Evolutionary conservation across 1,140 invertebrate genomes (phyloP).

Genomic region (Zaprionus nigranus): DNA sequence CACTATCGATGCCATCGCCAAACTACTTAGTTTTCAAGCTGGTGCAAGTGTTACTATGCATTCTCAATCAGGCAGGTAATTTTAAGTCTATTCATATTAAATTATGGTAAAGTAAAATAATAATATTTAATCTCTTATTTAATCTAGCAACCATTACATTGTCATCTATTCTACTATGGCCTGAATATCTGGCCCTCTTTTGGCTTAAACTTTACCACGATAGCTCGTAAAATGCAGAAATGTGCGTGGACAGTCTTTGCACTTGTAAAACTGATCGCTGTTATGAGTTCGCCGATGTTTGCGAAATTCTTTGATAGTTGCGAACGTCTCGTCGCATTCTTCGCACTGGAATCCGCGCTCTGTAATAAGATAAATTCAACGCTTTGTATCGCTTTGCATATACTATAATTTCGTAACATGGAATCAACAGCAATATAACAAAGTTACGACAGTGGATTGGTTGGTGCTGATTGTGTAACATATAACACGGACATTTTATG

Average conservation of each 20-base stretch:
- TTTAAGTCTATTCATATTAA: not conserved
- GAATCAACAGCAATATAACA: slow-evolving; percentile 23
- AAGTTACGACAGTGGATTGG: slow-evolving; percentile 24
- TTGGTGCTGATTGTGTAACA: slow-evolving; percentile 2
- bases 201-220: slow-evolving; percentile 63
- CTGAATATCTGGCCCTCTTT: not conserved
- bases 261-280: slow-evolving; percentile 86
- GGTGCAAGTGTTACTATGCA: slow-evolving; percentile 44
- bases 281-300: slow-evolving; percentile 87
- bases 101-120: not conserved
- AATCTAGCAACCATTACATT: slow-evolving; percentile 1
- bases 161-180: not conserved
- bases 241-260: slow-evolving; percentile 86
- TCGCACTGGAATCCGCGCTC: slow-evolving; percentile 85
- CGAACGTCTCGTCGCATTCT: slow-evolving; percentile 86
- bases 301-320: slow-evolving; percentile 85
- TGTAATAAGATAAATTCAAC: slow-evolving; percentile 64
- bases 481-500: not conserved
- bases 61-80: slow-evolving; percentile 17
- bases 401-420: slow-evolving; percentile 25
- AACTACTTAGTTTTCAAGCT: slow-evolving; percentile 29
- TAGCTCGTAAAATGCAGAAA: slow-evolving; percentile 86
- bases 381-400: slow-evolving; percentile 43
- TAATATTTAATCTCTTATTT: slow-evolving; percentile 2
- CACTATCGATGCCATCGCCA: not conserved